Percentiles rank a stretch among this genome's conserved stretches.
phyloP scores from a whole-genome alignment of 2,113 vertebrate genomes.

The Notarius lentiginosus region DNA sequence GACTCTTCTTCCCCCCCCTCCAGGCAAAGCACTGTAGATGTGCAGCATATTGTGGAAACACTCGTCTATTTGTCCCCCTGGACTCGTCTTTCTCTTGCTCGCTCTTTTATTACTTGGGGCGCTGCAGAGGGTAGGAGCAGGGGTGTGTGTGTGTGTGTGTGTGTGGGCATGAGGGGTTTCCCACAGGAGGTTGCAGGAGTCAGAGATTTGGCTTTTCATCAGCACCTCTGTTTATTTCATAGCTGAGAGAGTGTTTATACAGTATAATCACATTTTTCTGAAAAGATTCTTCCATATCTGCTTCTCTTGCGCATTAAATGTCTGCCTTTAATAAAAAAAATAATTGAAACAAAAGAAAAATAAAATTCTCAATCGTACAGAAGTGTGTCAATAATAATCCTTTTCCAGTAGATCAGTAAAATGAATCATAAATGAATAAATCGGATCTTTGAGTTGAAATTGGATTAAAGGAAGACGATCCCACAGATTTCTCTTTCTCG shows the following conservation, averaged over 20 bases:
- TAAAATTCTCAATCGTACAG: too few relatives aligned
- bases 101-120: constrained; percentile 23
- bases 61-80: constrained; percentile 21
- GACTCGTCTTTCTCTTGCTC: constrained; percentile 12
- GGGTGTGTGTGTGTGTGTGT: constrained; percentile 65
- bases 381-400: too few relatives aligned
- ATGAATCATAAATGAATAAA: background rate
- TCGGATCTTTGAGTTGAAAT: background rate
- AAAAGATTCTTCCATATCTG: too few relatives aligned
- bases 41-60: constrained; percentile 46
- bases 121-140: constrained; percentile 59
- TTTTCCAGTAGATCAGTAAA: too few relatives aligned
- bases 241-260: constrained; percentile 45
- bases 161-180: constrained; percentile 57
- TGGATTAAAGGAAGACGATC: background rate
- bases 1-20: constrained; percentile 5
- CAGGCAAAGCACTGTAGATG: constrained; percentile 21
- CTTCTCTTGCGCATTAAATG: too few relatives aligned
- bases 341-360: too few relatives aligned
- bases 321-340: too few relatives aligned
- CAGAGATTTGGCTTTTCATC: constrained; percentile 65
- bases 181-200: constrained; percentile 57
- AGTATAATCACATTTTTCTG: too few relatives aligned
- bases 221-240: constrained; percentile 53
- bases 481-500: background rate